These are phyloP conservation scores for Chinchilla lanigera DNA, from an alignment of 2,113 vertebrate genomes.

Conservation along the genomic window DNA sequence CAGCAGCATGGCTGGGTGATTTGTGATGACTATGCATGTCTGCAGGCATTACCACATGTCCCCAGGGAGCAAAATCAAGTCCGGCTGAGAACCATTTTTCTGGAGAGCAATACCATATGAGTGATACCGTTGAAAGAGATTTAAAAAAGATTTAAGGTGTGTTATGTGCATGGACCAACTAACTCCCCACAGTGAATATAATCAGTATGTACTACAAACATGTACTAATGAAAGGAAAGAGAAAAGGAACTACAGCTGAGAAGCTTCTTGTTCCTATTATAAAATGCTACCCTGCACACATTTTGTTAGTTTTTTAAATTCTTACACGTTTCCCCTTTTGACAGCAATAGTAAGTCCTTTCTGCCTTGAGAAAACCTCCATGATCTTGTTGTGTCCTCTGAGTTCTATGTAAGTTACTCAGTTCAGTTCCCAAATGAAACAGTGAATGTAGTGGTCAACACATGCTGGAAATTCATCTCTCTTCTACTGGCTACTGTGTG, in stretches of 20 bases:
- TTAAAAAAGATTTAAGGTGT: not conserved
- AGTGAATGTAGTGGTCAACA: rapidly evolving
- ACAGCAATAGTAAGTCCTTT: not conserved
- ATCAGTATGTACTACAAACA: not conserved
- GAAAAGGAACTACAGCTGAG: not conserved
- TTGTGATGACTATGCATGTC: not conserved
- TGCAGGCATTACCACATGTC: not conserved
- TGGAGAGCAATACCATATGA: not conserved
- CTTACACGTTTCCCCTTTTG: not conserved
- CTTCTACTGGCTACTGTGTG: not conserved
- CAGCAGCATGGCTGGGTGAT: too few relatives aligned
- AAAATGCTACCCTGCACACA: not conserved
- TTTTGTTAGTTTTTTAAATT: not conserved
- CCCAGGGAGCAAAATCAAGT: not conserved
- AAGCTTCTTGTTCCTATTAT: too few relatives aligned
- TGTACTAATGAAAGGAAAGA: not conserved
- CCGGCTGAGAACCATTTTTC: not conserved
- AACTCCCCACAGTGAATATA: not conserved
- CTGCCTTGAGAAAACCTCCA: not conserved
- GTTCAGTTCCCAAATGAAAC: rapidly evolving
- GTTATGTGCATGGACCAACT: not conserved
- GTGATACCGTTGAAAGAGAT: not conserved
- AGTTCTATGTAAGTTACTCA: not conserved
- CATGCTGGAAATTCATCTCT: rapidly evolving
- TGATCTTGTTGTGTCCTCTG: not conserved